Evolutionary conservation across 2,888 invertebrate genomes (phyloP), one percentile per base, ranked within the genome.

Genomic region (Eilema caniola): DNA sequence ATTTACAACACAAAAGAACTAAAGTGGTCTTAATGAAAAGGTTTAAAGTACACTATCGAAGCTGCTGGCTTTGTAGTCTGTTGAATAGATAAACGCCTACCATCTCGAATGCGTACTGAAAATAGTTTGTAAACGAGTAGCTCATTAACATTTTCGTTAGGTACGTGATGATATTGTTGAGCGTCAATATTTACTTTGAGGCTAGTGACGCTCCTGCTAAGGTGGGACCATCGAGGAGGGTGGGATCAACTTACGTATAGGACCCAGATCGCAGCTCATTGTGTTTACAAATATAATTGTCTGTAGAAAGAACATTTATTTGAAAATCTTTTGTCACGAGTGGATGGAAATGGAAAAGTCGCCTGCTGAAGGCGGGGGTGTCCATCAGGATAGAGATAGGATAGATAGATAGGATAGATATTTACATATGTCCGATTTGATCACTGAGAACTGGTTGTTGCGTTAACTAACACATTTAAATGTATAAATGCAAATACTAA

Each of bases 1-100:
- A 91, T 93, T 94, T 90, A 90, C 91, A 90, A 91, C 83, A 92
- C 89, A 92, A 93, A 90, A 86, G 89, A 87, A 82, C 68, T 83
- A 78, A 85, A 83, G 84, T 84, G 82, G 83, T 79, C 78, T 78
- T 86, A 86, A 86, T 87, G 83, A 86, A 83, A 82, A 83, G 85
- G 75, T 86, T 81, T 82, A 79, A 76, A 76, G 76, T 76, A 77
- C 67, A 73, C 78, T 73, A 72, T 65, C 31, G 73, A 37, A 63
- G 67, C 71, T 72, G 74, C 61, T 67, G 66, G 67, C 72, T 78
- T 77, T 66, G 66, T 65, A 69, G 66, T 75, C 31, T 62, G 66
- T 73, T 76, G 78, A 80, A 76, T 76, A 73, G 69, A 77, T 79
- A 62, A 69, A 71, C 65, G 67, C 63, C 73, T 74, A 67, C 72